Conservation (phyloP, 1,140 invertebrate species). For the Cyphomyrmex costatus region DNA sequence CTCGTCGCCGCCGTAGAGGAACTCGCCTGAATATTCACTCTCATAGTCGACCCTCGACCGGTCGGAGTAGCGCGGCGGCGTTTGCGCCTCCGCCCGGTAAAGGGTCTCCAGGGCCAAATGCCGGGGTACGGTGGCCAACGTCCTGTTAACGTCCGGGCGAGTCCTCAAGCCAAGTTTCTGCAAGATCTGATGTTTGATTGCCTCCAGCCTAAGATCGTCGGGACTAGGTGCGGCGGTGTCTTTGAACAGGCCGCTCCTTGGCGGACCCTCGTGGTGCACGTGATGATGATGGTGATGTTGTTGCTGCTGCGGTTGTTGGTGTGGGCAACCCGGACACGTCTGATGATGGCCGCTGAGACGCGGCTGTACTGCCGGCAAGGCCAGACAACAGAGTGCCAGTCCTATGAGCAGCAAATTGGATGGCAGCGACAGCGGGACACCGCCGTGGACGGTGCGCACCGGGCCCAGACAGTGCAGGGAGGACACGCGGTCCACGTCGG, state of each 20-base stretch:
- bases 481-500: slow-evolving; percentile 24
- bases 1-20: slow-evolving; percentile 80
- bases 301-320: slow-evolving; percentile 81
- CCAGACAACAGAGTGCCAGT: slow-evolving; percentile 75
- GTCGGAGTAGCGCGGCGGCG: slow-evolving; percentile 60
- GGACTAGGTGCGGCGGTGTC: slow-evolving; percentile 77
- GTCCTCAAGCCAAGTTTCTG: slow-evolving; percentile 90
- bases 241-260: slow-evolving; percentile 68
- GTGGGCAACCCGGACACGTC: slow-evolving; percentile 84
- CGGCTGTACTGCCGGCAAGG: slow-evolving; percentile 72
- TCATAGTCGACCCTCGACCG: slow-evolving; percentile 72
- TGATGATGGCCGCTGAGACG: slow-evolving; percentile 80
- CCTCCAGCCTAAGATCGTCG: slow-evolving; percentile 90
- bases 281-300: slow-evolving; percentile 78
- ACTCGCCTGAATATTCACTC: slow-evolving; percentile 75
- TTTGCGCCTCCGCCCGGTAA: slow-evolving; percentile 88
- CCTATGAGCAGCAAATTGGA: slow-evolving; percentile 78
- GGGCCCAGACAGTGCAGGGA: slow-evolving; percentile 35
- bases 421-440: slow-evolving; percentile 34
- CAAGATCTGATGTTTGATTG: slow-evolving; percentile 92
- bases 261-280: slow-evolving; percentile 30
- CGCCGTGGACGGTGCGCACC: slow-evolving; percentile 52
- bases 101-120: slow-evolving; percentile 91
- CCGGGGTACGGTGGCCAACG: slow-evolving; percentile 88
- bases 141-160: slow-evolving; percentile 91